Evolutionary conservation across 2,888 invertebrate species (phyloP).

Genomic region (Chrysina gloriosa): DNA sequence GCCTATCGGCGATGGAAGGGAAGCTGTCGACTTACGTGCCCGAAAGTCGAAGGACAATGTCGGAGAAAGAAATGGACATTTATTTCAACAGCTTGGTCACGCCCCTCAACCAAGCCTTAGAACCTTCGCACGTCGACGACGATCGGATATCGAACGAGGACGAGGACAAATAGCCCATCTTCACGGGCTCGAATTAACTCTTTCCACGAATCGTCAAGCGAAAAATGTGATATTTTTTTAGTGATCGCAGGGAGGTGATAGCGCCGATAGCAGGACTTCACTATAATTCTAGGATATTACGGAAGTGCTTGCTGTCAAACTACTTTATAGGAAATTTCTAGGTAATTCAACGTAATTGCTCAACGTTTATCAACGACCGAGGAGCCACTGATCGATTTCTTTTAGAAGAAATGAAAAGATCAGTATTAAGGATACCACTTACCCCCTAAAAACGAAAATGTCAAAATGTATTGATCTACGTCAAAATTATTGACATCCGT

Average conservation of each 20-base stretch:
- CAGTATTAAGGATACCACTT: too few species aligned
- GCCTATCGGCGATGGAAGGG: conserved; percentile 54
- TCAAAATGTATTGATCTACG: too few species aligned
- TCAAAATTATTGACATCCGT: too few species aligned
- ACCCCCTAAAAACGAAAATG: too few species aligned
- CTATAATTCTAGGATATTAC: too few species aligned
- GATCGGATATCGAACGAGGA: neutral
- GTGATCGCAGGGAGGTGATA: neutral
- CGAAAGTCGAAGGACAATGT: conserved; percentile 54
- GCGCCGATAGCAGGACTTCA: too few species aligned
- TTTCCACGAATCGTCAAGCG: neutral
- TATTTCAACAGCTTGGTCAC: conserved; percentile 54
- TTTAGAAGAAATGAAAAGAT: neutral
- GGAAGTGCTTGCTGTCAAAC: too few species aligned
- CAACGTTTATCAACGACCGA: neutral
- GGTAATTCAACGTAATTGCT: neutral
- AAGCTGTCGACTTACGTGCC: conserved; percentile 58
- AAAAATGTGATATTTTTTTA: conserved; percentile 32
- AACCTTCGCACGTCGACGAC: too few species aligned
- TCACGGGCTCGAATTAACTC: neutral
- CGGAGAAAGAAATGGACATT: conserved; percentile 59
- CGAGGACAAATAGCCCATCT: neutral
- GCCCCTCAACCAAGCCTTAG: conserved; percentile 49
- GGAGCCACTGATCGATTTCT: neutral
- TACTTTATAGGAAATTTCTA: neutral